Conservation (phyloP, 2,888 invertebrate species). For the Xylota segnis region DNA sequence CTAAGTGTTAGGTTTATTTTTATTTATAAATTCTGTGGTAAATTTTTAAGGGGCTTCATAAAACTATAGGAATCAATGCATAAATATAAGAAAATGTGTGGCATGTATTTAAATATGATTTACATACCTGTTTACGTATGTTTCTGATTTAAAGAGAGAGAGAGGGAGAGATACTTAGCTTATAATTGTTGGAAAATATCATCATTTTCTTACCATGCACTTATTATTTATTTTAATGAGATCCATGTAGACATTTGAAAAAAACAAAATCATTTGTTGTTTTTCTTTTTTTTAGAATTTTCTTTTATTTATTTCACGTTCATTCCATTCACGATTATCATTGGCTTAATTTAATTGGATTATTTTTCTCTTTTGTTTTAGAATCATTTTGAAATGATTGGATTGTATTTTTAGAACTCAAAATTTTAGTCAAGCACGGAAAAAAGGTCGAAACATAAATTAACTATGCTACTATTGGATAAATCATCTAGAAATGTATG, state of each 20-base stretch:
- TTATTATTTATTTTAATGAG: conserved; percentile 80
- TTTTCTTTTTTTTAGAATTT: conserved; percentile 60
- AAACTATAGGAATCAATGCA: conserved; percentile 64
- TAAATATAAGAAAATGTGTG: conserved; percentile 63
- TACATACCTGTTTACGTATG: conserved; percentile 21
- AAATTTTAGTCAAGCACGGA: conserved; percentile 1
- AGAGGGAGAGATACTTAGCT: conserved; percentile 19
- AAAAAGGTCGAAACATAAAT: neutral
- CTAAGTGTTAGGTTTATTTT: neutral
- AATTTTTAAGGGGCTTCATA: neutral
- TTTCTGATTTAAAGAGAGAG: conserved; percentile 10
- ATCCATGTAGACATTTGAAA: conserved; percentile 84
- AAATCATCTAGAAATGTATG: neutral
- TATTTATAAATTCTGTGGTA: neutral
- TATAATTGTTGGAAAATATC: conserved; percentile 26
- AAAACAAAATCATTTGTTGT: conserved; percentile 56
- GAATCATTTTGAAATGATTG: neutral
- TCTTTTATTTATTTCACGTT: conserved; percentile 71
- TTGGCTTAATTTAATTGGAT: conserved; percentile 34
- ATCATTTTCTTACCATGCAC: conserved; percentile 71
- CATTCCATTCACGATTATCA: conserved; percentile 77
- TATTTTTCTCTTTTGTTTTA: conserved; percentile 23
- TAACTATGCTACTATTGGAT: neutral
- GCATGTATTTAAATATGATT: conserved; percentile 48
- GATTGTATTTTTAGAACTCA: neutral